Conservation (phyloP, 1,140 invertebrate genomes). For the Zelostemma sp. region DNA sequence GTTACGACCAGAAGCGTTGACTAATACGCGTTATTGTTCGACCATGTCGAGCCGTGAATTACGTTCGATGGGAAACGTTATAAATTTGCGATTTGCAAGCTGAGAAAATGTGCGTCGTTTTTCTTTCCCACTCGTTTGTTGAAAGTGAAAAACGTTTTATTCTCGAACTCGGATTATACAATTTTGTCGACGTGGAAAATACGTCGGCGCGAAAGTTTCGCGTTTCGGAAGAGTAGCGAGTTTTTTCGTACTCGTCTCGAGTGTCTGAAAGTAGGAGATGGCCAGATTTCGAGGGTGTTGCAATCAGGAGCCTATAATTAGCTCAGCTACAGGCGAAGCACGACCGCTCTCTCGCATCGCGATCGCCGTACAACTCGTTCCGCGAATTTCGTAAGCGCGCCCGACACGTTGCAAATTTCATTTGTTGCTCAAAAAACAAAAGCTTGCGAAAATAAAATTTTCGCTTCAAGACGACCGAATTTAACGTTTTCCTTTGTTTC, state of each 20-base stretch:
- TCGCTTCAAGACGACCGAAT: too few species aligned
- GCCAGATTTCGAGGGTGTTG: slow-evolving; percentile 5
- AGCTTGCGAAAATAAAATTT: not conserved
- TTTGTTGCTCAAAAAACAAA: not conserved
- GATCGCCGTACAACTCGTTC: not conserved
- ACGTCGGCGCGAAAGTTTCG: not conserved
- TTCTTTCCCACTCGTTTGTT: not conserved
- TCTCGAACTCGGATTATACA: too few species aligned
- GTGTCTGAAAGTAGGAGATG: not conserved
- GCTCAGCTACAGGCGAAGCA: not conserved
- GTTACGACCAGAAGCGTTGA: too few species aligned
- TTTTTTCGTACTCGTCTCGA: not conserved
- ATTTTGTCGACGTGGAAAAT: not conserved
- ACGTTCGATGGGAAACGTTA: not conserved
- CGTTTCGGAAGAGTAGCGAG: not conserved
- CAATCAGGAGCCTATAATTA: slow-evolving; percentile 2
- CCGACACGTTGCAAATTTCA: too few species aligned
- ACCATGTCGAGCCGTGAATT: too few species aligned
- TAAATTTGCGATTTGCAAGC: too few species aligned
- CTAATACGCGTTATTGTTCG: too few species aligned
- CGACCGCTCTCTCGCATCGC: not conserved
- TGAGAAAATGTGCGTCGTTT: too few species aligned
- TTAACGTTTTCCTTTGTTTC: too few species aligned
- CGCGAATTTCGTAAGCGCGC: not conserved
- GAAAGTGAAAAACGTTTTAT: not conserved